Base-by-base conservation (phyloP, 2,888 invertebrate species). In the Acanthosoma haemorrhoidale region DNA sequence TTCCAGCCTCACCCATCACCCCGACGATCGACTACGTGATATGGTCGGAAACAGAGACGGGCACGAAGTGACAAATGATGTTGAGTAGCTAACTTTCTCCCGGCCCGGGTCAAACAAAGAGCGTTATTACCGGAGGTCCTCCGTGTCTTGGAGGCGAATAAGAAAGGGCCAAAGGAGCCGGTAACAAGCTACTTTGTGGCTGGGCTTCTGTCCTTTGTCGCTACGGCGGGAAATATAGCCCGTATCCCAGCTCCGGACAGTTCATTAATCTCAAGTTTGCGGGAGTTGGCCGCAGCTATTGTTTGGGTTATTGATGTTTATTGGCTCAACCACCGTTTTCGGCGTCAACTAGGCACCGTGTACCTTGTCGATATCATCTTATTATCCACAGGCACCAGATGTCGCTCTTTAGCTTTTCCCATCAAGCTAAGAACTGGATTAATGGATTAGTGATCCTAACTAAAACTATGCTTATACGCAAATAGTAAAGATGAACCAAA, bases 121-220 rank as follows among this genome's bases (percentile, higher is more conserved):
- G 25, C 25, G 25, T 51, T 51, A 51, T 51, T 51, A 51, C 51
- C 15, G 51, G 3, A 13, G n/a, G 41, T 2, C 16, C 8, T 6
- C 15, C 4, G 3, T 16, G 43, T 16, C 3, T 4, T 13, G 51
- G 51, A 2, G 51, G 6, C 4, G 25, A 25, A 25, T 25, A 21
- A 13, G 5, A 11, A 13, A 3, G 4, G 21, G 51, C 16, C 25
- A 51, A 51, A 51, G 51, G 25, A 13, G 13, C 51, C 51, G 21
- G 51, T 51, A 51, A 51, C 51, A 51, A 51, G 51, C 51, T 51
- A 51, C 51, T 51, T 51, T 51, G 51, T 51, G 51, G 25, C 51
- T 25, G 51, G n/a, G n/a, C n/a, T n/a, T n/a, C n/a, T n/a, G n/a
- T n/a, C 51, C 51, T 51, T 41, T 41, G 41, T 41, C 41, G 18